Conservation (phyloP, 2,113 vertebrate genomes). For the Bubo scandiacus region DNA sequence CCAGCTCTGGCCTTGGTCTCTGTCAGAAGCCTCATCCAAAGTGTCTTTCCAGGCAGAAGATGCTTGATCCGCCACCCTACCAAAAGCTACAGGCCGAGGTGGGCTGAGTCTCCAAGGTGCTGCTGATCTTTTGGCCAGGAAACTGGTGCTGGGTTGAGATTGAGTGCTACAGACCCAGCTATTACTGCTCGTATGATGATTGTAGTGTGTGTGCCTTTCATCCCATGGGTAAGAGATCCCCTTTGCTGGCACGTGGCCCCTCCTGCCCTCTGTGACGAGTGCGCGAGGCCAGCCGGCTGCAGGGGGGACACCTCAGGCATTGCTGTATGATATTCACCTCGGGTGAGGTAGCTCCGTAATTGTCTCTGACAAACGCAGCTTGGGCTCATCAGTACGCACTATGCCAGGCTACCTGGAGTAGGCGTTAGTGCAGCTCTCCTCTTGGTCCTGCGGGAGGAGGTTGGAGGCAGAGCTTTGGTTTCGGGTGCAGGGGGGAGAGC, state of each 20-base stretch:
- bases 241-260: not conserved
- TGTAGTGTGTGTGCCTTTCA: not conserved
- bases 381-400: not conserved
- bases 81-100: rapidly evolving
- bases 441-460: not conserved
- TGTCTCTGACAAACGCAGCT: not conserved
- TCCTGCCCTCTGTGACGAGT: not conserved
- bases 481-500: not conserved
- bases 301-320: not conserved
- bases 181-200: rapidly evolving
- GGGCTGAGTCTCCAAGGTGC: not conserved
- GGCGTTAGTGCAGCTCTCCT: rapidly evolving
- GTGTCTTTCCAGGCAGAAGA: not conserved
- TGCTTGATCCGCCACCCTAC: not conserved
- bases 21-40: not conserved
- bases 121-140: not conserved
- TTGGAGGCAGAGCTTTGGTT: rapidly evolving
- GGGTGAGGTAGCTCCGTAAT: not conserved
- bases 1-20: not conserved
- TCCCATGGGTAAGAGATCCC: not conserved
- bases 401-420: rapidly evolving
- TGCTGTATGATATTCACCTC: rapidly evolving
- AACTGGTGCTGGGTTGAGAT: not conserved
- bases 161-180: not conserved
- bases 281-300: rapidly evolving